These are phyloP conservation scores for Hormaphis cornu DNA, from an alignment of 1,140 invertebrate species.

Conservation along the genomic window DNA sequence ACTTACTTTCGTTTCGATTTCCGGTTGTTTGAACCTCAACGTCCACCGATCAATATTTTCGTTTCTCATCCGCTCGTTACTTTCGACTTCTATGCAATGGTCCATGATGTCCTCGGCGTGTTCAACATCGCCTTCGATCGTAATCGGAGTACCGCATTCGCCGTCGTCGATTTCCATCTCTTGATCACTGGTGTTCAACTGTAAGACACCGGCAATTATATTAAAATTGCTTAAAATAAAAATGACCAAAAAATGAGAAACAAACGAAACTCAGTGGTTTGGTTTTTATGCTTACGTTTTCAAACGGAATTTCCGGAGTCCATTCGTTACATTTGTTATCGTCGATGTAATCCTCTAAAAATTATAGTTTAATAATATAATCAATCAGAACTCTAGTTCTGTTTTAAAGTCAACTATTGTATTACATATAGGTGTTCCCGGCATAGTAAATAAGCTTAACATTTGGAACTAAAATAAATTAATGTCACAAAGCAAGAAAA, in stretches of 20 bases:
- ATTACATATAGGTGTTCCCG: too few relatives aligned
- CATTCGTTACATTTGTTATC: conserved; percentile 47
- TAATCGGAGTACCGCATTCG: conserved; percentile 33
- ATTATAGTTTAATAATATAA: neutral
- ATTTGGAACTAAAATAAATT: too few relatives aligned
- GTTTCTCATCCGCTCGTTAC: conserved; percentile 79
- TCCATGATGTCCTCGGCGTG: conserved; percentile 81
- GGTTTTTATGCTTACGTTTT: conserved; percentile 57
- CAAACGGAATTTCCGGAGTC: conserved; percentile 84
- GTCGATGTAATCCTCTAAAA: conserved; percentile 23
- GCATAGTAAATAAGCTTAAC: too few relatives aligned
- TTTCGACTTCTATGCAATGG: conserved; percentile 82
- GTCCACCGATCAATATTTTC: conserved; percentile 80
- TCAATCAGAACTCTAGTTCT: too few relatives aligned
- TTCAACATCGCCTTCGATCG: conserved; percentile 43
- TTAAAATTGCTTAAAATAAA: too few relatives aligned
- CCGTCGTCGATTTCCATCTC: conserved; percentile 39
- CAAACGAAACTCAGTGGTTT: neutral
- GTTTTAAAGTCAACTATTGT: too few relatives aligned
- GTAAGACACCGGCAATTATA: too few relatives aligned
- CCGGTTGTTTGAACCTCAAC: conserved; percentile 67
- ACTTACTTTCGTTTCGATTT: conserved; percentile 58
- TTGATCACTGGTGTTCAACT: conserved; percentile 47
- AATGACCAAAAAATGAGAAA: neutral
- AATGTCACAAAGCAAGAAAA: too few relatives aligned